These are phyloP conservation scores for Anoplius nigerrimus DNA, from an alignment of 2,888 invertebrate species.

Conservation along the genomic window DNA sequence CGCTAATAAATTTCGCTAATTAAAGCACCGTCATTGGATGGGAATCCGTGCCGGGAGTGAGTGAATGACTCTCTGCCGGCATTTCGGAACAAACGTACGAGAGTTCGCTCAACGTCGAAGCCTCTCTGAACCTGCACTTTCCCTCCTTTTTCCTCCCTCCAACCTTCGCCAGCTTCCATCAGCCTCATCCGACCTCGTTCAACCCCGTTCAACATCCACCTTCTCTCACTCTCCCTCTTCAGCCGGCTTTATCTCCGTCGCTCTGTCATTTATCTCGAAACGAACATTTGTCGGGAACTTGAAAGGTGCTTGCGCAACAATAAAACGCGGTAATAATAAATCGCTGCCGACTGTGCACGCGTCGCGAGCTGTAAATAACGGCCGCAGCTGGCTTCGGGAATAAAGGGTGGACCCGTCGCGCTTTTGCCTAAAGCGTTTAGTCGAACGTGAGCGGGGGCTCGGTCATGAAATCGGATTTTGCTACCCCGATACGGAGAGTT, in stretches of 20 bases:
- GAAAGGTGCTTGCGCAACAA: conserved; percentile 1
- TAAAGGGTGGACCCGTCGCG: neutral
- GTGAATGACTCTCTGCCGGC: no score
- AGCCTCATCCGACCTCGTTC: neutral
- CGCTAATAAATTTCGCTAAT: no score
- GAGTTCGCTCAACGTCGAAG: no score
- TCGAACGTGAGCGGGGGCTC: neutral
- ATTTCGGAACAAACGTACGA: no score
- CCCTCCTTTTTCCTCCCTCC: neutral
- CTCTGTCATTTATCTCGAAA: neutral
- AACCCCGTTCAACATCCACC: neutral
- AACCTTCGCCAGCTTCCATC: no score
- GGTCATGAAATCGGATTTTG: no score
- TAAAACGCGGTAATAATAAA: conserved; percentile 15
- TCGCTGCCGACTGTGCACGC: conserved; percentile 12
- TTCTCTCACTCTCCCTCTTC: neutral
- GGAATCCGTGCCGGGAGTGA: no score
- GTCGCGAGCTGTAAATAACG: conserved; percentile 35
- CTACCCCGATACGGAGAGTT: no score
- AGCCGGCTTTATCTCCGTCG: neutral
- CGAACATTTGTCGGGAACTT: neutral
- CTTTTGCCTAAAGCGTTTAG: neutral
- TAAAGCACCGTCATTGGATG: no score
- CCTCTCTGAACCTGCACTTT: neutral
- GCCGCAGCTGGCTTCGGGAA: conserved; percentile 34